These are phyloP conservation scores for Mus pahari DNA, from an alignment of 2,113 vertebrate species.

Conservation along the genomic window DNA sequence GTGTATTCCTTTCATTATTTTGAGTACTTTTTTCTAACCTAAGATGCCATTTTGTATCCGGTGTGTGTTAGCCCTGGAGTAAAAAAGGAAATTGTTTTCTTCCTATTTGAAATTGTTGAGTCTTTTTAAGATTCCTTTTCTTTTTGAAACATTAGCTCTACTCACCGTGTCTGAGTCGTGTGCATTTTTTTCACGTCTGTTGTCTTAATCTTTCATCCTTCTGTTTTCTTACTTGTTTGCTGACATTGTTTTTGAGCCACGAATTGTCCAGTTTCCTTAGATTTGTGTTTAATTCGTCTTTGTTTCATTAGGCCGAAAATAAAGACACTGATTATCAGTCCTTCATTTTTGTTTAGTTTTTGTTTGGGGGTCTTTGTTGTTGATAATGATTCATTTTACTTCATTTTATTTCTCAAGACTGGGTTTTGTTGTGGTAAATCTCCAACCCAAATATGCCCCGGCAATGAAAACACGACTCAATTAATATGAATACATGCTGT, in stretches of 20 bases:
- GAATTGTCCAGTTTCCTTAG: neutral
- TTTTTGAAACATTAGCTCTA: neutral
- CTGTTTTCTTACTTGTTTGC: slow-evolving; percentile 7
- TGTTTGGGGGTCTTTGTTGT: neutral
- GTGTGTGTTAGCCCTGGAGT: neutral
- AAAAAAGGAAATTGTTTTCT: neutral
- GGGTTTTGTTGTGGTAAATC: too few species aligned
- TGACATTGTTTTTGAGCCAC: neutral
- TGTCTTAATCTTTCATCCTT: neutral
- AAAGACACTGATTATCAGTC: neutral
- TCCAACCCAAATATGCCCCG: too few species aligned
- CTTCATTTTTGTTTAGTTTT: neutral
- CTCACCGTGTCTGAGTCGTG: neutral
- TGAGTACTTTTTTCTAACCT: neutral
- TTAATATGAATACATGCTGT: too few species aligned
- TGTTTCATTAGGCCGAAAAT: neutral
- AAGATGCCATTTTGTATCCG: slow-evolving; percentile 21
- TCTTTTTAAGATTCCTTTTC: slow-evolving; percentile 4
- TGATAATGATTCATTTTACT: too few species aligned
- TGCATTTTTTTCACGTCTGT: neutral
- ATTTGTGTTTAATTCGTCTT: neutral
- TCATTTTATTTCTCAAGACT: neutral
- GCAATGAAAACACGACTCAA: too few species aligned
- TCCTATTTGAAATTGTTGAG: neutral
- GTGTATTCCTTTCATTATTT: neutral